Evolutionary conservation across 2,888 invertebrate species (phyloP).

Genomic region (Drosophila antonietae): DNA sequence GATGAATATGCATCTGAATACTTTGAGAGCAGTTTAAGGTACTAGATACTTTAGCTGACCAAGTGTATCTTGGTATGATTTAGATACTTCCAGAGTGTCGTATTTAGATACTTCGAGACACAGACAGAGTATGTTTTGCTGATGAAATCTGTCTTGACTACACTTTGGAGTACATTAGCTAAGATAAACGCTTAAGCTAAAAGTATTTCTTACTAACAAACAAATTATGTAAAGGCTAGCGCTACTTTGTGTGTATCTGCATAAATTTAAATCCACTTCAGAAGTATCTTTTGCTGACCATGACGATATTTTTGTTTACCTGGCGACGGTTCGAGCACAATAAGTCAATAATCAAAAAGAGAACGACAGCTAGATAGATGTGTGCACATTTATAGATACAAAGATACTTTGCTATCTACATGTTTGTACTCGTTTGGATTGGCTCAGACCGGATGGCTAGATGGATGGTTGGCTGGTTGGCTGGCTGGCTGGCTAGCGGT

Average conservation of each 20-base stretch:
- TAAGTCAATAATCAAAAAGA: conserved; percentile 75
- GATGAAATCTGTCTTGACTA: too few species aligned
- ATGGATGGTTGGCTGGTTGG: conserved; percentile 8
- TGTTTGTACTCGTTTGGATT: conserved; percentile 33
- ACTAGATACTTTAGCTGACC: not conserved
- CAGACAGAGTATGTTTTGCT: not conserved
- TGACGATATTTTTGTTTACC: conserved; percentile 73
- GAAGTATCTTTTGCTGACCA: conserved; percentile 65
- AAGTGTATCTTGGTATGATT: not conserved
- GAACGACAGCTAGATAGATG: conserved; percentile 45
- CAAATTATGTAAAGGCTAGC: conserved; percentile 63
- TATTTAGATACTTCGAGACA: not conserved
- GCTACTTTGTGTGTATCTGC: conserved; percentile 59
- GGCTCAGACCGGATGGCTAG: conserved; percentile 13
- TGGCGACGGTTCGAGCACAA: conserved; percentile 68
- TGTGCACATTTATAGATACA: conserved; percentile 28
- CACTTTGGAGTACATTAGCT: not conserved
- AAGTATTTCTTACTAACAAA: conserved; percentile 23
- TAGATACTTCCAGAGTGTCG: not conserved
- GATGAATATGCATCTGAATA: not conserved
- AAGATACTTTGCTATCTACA: conserved; percentile 18
- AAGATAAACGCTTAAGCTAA: too few species aligned
- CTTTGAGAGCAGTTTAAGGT: not conserved
- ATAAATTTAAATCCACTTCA: conserved; percentile 43
- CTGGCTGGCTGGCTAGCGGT: conserved; percentile 22